Conservation (phyloP, 1,140 invertebrate species). For the Ostrea edulis region DNA sequence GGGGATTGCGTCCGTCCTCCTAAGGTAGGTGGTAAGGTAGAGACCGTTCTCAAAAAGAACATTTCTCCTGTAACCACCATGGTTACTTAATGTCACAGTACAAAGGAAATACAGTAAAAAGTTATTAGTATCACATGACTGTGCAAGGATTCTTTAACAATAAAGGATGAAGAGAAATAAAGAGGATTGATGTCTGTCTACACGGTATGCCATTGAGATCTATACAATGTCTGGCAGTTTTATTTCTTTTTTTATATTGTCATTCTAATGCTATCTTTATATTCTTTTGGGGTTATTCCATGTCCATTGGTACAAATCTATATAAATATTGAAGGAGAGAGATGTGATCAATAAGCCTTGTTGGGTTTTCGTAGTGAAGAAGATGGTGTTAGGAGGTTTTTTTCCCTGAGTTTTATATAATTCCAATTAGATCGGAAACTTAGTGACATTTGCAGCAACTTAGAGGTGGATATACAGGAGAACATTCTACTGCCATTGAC, state of each 20-base stretch:
- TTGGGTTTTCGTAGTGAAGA: background rate
- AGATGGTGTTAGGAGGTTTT: background rate
- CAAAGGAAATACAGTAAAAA: no score
- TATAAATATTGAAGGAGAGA: constrained; percentile 19
- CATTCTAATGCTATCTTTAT: background rate
- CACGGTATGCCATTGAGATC: no score
- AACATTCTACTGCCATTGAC: background rate
- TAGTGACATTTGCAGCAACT: background rate
- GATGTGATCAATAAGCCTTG: background rate
- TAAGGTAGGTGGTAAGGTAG: no score
- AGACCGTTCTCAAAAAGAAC: no score
- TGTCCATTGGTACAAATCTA: constrained; percentile 4
- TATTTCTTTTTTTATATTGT: constrained; percentile 12
- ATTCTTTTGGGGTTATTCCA: background rate
- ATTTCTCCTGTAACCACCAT: no score
- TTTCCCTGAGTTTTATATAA: background rate
- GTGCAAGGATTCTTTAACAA: no score
- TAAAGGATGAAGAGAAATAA: no score
- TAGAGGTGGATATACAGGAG: background rate
- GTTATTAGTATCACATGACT: no score
- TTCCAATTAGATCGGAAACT: background rate
- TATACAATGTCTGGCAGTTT: background rate
- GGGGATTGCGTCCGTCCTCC: no score
- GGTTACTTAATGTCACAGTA: no score
- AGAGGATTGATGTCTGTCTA: no score